Evolutionary conservation across 2,113 vertebrate species (phyloP).

Genomic region (Suricata suricatta): DNA sequence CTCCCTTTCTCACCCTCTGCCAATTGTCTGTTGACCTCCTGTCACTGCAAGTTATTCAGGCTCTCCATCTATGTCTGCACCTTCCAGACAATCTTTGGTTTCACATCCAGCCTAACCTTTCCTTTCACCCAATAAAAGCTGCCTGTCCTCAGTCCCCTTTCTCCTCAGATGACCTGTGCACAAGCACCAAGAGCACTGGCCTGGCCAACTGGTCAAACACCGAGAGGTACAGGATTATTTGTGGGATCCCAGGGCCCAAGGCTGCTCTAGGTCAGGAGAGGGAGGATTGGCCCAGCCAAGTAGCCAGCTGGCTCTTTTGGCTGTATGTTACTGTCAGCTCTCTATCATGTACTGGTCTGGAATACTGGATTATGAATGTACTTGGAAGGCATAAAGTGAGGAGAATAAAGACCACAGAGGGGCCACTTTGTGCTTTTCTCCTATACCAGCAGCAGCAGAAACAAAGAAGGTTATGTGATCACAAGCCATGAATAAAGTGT

Average conservation of each 20-base stretch:
- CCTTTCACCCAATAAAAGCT: not conserved
- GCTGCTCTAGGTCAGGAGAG: conserved; percentile 40
- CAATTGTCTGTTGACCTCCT: conserved; percentile 42
- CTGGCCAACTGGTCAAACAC: conserved; percentile 62
- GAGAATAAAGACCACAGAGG: not conserved
- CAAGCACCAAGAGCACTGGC: not conserved
- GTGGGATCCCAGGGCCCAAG: conserved; percentile 44
- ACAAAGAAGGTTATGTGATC: not conserved
- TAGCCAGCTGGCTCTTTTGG: conserved; percentile 73
- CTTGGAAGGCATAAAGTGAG: not conserved
- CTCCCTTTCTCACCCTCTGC: not conserved
- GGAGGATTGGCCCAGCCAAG: conserved; percentile 43
- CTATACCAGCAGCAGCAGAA: not conserved
- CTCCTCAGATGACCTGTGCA: conserved; percentile 74
- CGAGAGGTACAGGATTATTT: conserved; percentile 55
- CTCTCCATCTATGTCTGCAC: not conserved
- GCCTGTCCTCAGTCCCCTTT: conserved; percentile 33
- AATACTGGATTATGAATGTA: not conserved
- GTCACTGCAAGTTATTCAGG: not conserved
- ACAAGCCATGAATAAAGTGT: not conserved
- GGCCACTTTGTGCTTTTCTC: not conserved
- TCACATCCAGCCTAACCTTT: not conserved
- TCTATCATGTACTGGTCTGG: not conserved
- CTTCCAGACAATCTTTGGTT: not conserved
- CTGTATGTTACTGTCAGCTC: not conserved